Conservation (phyloP, 2,113 vertebrate species). For the Python bivittatus region DNA sequence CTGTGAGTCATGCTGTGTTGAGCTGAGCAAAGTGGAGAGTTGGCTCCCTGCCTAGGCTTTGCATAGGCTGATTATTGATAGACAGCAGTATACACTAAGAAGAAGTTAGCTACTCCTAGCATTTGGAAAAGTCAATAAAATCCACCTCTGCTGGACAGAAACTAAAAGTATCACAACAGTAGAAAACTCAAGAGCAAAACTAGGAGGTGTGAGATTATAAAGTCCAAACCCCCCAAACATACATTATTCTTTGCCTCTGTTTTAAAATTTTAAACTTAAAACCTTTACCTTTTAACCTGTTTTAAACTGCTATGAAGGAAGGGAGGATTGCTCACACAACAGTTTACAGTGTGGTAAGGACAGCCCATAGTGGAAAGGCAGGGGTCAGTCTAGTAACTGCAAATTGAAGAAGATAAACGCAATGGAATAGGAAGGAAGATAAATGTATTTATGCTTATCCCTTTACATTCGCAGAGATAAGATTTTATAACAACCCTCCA, state of each 20-base stretch:
- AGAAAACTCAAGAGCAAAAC: not conserved
- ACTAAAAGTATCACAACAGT: not conserved
- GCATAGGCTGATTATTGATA: not conserved
- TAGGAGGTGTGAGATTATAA: not conserved
- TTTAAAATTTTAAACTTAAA: not conserved
- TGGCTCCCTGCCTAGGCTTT: not conserved
- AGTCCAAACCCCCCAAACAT: not conserved
- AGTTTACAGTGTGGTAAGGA: not conserved
- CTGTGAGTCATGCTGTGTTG: not conserved
- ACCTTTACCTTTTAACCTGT: not conserved
- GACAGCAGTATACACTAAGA: not conserved
- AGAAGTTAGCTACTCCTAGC: not conserved
- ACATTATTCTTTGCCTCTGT: not conserved
- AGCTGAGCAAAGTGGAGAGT: not conserved
- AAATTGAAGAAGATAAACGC: not conserved
- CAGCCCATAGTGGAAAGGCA: not conserved
- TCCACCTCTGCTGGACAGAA: not conserved
- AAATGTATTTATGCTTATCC: not conserved
- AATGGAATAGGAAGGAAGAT: not conserved
- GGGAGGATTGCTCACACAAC: not conserved
- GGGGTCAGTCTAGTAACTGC: not conserved
- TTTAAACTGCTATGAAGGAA: not conserved
- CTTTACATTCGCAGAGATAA: not conserved
- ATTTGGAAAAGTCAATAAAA: not conserved
- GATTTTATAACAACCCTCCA: not conserved